phyloP scores from a whole-genome alignment of 1,140 invertebrate species.

The Scaptomyza montana region DNA sequence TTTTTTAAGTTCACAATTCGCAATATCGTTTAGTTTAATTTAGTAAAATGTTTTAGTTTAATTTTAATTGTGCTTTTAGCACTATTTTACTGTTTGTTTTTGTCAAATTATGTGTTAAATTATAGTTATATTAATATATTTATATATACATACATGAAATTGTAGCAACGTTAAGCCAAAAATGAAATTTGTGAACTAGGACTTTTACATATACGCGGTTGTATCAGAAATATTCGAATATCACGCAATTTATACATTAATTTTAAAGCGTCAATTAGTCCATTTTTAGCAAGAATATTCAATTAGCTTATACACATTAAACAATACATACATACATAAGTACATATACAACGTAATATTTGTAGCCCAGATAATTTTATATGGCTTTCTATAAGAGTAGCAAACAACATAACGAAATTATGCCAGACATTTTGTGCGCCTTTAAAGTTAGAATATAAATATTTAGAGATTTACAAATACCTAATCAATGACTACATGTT shows the following conservation, averaged over 20 bases:
- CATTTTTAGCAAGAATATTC: conserved; percentile 54
- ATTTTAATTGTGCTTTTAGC: conserved; percentile 31
- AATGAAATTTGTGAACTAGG: conserved; percentile 45
- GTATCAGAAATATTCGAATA: conserved; percentile 39
- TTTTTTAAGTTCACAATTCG: conserved; percentile 53
- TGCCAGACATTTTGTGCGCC: conserved; percentile 30
- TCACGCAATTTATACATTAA: conserved; percentile 43
- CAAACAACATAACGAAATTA: conserved; percentile 26
- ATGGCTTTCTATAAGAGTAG: conserved; percentile 59
- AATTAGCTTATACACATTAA: conserved; percentile 28
- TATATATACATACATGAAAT: conserved; percentile 26
- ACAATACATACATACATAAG: conserved; percentile 38
- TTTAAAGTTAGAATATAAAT: conserved; percentile 33
- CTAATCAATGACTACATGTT: conserved; percentile 71
- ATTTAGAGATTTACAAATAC: conserved; percentile 54
- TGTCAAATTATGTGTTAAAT: conserved; percentile 8
- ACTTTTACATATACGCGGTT: conserved; percentile 46
- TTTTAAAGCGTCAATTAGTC: conserved; percentile 71
- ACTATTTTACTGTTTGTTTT: conserved; percentile 28
- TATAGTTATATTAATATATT: conserved; percentile 24
- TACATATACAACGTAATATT: conserved; percentile 47
- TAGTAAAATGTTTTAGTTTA: conserved; percentile 43
- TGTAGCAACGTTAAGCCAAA: conserved; percentile 45
- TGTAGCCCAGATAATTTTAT: conserved; percentile 58
- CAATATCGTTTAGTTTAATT: conserved; percentile 55